Conservation (phyloP, 2,113 vertebrate genomes). For the Pseudorhombus dupliciocellatus region DNA sequence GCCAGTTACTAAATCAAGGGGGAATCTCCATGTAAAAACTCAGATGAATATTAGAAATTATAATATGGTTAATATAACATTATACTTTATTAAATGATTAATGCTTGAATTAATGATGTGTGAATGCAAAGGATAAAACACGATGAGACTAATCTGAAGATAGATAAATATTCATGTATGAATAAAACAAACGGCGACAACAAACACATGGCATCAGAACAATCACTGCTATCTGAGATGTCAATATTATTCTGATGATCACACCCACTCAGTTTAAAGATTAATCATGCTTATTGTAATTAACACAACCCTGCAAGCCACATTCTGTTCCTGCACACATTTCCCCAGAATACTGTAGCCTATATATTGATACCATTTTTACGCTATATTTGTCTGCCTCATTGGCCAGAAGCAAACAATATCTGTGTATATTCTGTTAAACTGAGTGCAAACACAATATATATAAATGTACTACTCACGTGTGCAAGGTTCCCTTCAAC, state of each 20-base stretch:
- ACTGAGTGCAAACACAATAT: too few species aligned
- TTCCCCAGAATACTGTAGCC: too few species aligned
- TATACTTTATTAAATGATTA: neutral
- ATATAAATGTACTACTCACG: too few species aligned
- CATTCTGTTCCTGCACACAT: neutral
- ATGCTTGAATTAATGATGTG: neutral
- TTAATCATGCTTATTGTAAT: neutral
- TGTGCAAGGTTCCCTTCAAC: too few species aligned
- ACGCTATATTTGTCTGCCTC: too few species aligned
- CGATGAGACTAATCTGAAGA: conserved; percentile 11
- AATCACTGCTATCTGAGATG: neutral
- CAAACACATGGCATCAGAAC: neutral
- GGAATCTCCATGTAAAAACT: conserved; percentile 1
- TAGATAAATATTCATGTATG: conserved; percentile 22
- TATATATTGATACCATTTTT: too few species aligned
- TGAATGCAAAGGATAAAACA: neutral
- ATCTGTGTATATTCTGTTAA: too few species aligned
- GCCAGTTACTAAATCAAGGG: neutral
- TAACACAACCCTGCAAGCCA: neutral
- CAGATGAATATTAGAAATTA: neutral
- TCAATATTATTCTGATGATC: conserved; percentile 8
- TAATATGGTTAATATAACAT: neutral
- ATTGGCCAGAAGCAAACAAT: too few species aligned
- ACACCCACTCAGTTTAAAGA: neutral
- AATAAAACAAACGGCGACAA: neutral